Conservation (phyloP, 2,113 vertebrate species). For the Elephas maximus region DNA sequence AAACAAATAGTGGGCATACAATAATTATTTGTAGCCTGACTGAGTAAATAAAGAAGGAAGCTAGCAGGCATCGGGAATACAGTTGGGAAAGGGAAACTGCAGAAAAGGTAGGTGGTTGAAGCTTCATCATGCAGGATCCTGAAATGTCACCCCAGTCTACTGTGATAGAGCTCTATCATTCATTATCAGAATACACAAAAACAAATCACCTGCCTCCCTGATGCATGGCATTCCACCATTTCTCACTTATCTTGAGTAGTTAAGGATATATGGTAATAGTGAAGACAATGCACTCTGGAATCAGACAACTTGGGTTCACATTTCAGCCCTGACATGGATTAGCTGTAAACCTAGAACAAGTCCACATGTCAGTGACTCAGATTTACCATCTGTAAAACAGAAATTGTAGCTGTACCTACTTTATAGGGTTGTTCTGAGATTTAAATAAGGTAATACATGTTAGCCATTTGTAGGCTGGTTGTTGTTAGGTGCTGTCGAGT, state of each 20-base stretch:
- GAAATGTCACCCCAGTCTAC: not conserved
- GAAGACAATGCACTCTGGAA: not conserved
- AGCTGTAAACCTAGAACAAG: not conserved
- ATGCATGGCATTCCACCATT: not conserved
- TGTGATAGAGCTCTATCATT: not conserved
- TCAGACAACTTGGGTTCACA: not conserved
- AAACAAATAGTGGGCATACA: not conserved
- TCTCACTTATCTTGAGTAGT: not conserved
- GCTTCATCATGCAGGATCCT: not conserved
- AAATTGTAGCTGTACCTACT: not conserved
- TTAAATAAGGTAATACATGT: conserved; percentile 17
- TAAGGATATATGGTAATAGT: conserved; percentile 34
- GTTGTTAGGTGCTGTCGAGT: not conserved
- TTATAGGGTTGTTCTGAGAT: not conserved
- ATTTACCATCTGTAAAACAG: conserved; percentile 7
- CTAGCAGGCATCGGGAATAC: not conserved
- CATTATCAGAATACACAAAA: not conserved
- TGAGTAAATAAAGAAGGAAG: conserved; percentile 21
- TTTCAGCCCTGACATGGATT: not conserved
- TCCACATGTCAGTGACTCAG: not conserved
- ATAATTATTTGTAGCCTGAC: not conserved
- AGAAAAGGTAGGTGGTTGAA: not conserved
- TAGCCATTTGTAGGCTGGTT: not conserved
- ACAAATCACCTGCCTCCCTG: not conserved
- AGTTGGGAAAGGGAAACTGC: not conserved